These are phyloP conservation scores for Dreissena polymorpha DNA, from an alignment of 1,140 invertebrate species.

Conservation along the genomic window DNA sequence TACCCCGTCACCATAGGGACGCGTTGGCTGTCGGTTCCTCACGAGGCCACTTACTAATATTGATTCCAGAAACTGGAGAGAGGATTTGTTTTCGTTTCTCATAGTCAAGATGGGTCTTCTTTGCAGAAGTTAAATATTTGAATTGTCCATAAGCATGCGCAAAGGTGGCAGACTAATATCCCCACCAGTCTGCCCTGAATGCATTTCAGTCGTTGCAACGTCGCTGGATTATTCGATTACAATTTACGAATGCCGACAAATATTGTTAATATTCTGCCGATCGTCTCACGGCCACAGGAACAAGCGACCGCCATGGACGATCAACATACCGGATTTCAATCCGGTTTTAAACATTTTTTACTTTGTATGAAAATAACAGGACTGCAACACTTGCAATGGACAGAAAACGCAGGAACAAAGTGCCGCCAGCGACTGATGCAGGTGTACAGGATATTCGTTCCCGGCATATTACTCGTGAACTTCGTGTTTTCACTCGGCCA, in stretches of 20 bases:
- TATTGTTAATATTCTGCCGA: slow-evolving; percentile 9
- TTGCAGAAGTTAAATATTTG: too few relatives aligned
- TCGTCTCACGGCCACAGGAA: neutral
- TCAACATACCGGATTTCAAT: slow-evolving; percentile 1
- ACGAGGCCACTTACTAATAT: too few relatives aligned
- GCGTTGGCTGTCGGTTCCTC: too few relatives aligned
- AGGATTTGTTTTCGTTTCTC: too few relatives aligned
- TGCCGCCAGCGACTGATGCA: neutral
- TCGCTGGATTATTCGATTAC: neutral
- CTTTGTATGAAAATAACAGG: slow-evolving; percentile 33
- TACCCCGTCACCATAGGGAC: too few relatives aligned
- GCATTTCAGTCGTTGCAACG: too few relatives aligned
- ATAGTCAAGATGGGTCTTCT: too few relatives aligned
- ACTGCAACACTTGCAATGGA: slow-evolving; percentile 19
- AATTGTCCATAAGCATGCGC: too few relatives aligned
- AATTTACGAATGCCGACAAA: slow-evolving; percentile 1
- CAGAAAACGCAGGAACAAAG: neutral
- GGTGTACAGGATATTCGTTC: slow-evolving; percentile 13
- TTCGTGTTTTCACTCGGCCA: slow-evolving; percentile 42
- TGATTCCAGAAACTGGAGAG: too few relatives aligned
- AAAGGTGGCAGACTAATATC: too few relatives aligned
- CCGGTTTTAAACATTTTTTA: slow-evolving; percentile 6
- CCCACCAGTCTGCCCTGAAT: too few relatives aligned
- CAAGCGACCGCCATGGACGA: neutral
- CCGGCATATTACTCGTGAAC: slow-evolving; percentile 10